Evolutionary conservation across 2,888 invertebrate genomes (phyloP).

Genomic region (Gymnocheta viridis): DNA sequence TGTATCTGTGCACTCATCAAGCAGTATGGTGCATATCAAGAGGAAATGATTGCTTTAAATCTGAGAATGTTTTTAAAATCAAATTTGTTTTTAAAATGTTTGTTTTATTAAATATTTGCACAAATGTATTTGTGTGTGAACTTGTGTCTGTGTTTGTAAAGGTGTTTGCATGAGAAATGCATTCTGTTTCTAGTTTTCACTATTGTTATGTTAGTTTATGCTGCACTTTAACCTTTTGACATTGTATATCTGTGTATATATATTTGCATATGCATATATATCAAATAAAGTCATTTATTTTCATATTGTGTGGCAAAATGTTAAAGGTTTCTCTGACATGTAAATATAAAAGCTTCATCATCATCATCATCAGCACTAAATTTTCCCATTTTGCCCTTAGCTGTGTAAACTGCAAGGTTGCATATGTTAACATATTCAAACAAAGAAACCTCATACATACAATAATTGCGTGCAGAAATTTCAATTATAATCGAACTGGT

Average conservation of each 20-base stretch:
- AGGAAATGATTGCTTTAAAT: constrained; percentile 1
- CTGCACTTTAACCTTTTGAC: constrained; percentile 62
- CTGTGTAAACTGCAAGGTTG: not conserved
- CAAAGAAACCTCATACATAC: not conserved
- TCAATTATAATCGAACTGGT: constrained; percentile 22
- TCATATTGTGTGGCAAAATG: constrained; percentile 44
- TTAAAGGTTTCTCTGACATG: constrained; percentile 58
- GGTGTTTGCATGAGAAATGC: not conserved
- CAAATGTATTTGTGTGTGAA: not conserved
- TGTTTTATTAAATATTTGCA: not conserved
- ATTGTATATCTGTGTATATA: not conserved
- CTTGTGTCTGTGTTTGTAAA: not conserved
- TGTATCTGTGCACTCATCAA: not conserved
- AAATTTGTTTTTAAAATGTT: not conserved
- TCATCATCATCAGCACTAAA: constrained; percentile 13
- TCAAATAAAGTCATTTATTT: constrained; percentile 20
- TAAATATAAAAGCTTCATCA: constrained; percentile 35
- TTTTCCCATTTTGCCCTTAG: constrained; percentile 4
- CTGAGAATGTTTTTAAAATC: not conserved
- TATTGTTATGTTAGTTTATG: constrained; percentile 38
- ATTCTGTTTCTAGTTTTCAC: constrained; percentile 1
- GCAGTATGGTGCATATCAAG: not conserved
- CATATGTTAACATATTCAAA: constrained; percentile 1
- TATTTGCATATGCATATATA: not conserved
- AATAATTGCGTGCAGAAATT: constrained; percentile 40